Conservation (phyloP, 1,140 invertebrate genomes). For the Papilio aristodemus region DNA sequence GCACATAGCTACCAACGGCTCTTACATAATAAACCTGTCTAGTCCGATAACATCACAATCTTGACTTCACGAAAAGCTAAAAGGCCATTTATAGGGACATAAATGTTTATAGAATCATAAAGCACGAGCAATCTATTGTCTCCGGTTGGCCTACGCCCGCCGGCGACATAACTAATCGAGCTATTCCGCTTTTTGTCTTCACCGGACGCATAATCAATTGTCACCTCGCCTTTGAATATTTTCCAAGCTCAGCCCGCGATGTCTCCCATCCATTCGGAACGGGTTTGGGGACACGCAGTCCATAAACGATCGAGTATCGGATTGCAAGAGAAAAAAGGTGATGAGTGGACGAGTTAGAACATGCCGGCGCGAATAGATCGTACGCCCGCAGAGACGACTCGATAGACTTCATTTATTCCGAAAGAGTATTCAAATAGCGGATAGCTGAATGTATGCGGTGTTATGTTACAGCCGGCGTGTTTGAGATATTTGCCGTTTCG, state of each 20-base stretch:
- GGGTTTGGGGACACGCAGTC: slow-evolving; percentile 65
- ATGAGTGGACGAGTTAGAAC: slow-evolving; percentile 65
- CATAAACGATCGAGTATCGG: slow-evolving; percentile 73
- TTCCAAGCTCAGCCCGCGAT: slow-evolving; percentile 57
- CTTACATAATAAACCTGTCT: slow-evolving; percentile 68
- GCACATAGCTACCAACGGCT: slow-evolving; percentile 50
- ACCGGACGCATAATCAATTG: slow-evolving; percentile 73
- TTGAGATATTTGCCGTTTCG: slow-evolving; percentile 59
- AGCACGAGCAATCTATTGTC: slow-evolving; percentile 76
- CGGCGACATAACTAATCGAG: slow-evolving; percentile 72
- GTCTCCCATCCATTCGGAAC: slow-evolving; percentile 68
- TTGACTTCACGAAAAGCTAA: slow-evolving; percentile 66
- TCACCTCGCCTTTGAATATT: slow-evolving; percentile 70
- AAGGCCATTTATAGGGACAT: slow-evolving; percentile 75
- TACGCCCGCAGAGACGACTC: slow-evolving; percentile 41
- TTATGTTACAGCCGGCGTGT: slow-evolving; percentile 61
- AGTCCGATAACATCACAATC: slow-evolving; percentile 70
- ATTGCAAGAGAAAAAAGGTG: slow-evolving; percentile 77
- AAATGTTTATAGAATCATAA: slow-evolving; percentile 80
- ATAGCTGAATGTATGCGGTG: slow-evolving; percentile 48
- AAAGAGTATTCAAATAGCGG: slow-evolving; percentile 39
- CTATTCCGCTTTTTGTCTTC: slow-evolving; percentile 75
- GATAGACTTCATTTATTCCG: slow-evolving; percentile 62
- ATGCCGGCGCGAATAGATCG: slow-evolving; percentile 66
- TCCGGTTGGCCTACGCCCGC: slow-evolving; percentile 63